Conservation (phyloP, 2,113 vertebrate species). For the Mungos mungo region DNA sequence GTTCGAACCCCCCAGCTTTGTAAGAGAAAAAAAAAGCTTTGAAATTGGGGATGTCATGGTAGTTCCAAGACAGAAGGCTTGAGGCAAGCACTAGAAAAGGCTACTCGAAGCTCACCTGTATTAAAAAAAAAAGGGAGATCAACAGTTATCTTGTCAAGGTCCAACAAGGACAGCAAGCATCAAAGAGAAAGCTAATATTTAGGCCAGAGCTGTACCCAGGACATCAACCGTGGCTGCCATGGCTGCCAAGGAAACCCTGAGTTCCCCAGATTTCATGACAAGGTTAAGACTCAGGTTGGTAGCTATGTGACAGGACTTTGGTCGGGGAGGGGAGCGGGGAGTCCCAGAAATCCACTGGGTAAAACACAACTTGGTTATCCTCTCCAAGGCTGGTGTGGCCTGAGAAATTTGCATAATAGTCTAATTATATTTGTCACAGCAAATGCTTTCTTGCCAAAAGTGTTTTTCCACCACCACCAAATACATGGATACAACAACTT, state of each 20-base stretch:
- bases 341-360: neutral
- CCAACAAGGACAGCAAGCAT: neutral
- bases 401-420: neutral
- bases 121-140: neutral
- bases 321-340: accelerated
- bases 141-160: neutral
- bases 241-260: neutral
- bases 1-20: neutral
- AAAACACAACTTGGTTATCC: neutral
- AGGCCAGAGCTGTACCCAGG: neutral
- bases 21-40: neutral
- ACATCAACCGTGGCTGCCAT: neutral
- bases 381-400: neutral
- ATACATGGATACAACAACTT: neutral
- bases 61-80: neutral
- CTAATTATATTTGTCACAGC: neutral
- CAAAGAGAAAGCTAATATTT: neutral
- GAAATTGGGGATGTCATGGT: neutral
- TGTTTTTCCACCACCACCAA: neutral
- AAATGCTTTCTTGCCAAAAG: neutral
- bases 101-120: neutral
- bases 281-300: neutral
- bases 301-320: neutral
- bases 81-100: neutral
- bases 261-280: neutral